Conservation (phyloP, 2,797 vertebrate species). For the Lophura swinhoii region DNA sequence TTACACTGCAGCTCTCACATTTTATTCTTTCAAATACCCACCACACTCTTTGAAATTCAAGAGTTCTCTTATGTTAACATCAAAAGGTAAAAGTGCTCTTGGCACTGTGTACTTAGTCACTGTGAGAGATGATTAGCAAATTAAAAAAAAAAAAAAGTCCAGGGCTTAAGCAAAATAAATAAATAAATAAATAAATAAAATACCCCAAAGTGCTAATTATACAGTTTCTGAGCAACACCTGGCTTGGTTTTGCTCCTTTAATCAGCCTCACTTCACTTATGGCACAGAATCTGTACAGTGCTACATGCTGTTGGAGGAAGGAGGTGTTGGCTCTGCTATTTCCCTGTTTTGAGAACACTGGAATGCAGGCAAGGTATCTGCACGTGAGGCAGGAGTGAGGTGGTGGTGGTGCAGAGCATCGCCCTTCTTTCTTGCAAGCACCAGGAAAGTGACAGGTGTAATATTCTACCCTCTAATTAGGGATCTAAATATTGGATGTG, state of each 20-base stretch:
- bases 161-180: conserved; percentile 62
- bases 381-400: accelerated
- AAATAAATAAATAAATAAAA: background rate
- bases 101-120: conserved; percentile 69
- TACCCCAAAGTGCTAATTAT: conserved; percentile 78
- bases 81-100: conserved; percentile 78
- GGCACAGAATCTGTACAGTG: background rate
- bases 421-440: background rate
- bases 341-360: background rate
- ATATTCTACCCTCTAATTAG: conserved; percentile 33
- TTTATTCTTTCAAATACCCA: conserved; percentile 77
- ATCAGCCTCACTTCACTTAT: conserved; percentile 65
- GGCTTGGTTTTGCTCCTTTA: conserved; percentile 75
- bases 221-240: conserved; percentile 77
- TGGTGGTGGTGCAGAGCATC: background rate
- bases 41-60: conserved; percentile 83
- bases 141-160: conserved; percentile 51
- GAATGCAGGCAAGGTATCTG: background rate
- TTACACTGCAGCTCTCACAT: conserved; percentile 73
- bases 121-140: conserved; percentile 78
- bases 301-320: background rate
- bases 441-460: background rate
- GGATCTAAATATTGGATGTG: conserved; percentile 48
- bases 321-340: background rate
- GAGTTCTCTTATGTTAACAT: conserved; percentile 82